These are phyloP conservation scores for Polypedilum vanderplanki DNA, from an alignment of 1,140 invertebrate genomes.

Conservation along the genomic window DNA sequence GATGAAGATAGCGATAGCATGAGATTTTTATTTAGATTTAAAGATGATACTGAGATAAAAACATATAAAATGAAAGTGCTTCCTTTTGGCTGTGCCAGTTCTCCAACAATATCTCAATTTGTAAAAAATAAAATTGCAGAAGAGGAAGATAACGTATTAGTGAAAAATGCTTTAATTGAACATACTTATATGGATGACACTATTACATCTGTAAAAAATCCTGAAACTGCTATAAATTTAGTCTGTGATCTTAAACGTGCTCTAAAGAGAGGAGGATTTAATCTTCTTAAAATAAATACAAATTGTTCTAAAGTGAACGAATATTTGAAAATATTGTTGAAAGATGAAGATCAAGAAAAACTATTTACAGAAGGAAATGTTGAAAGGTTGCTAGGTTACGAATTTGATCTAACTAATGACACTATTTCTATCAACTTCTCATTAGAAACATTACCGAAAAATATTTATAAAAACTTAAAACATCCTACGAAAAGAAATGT, in stretches of 20 bases:
- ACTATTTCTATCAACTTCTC: background rate
- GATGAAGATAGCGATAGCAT: slow-evolving; percentile 32
- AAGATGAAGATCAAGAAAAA: background rate
- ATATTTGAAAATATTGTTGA: background rate
- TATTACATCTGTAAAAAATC: background rate
- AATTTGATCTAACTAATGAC: background rate
- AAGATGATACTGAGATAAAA: background rate
- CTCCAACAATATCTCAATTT: slow-evolving; percentile 31
- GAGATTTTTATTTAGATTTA: slow-evolving; percentile 32
- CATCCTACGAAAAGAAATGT: background rate
- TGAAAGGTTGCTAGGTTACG: background rate
- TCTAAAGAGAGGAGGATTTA: background rate
- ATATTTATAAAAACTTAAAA: background rate
- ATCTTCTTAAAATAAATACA: background rate
- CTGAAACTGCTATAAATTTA: background rate
- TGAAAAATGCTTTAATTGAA: too few species aligned
- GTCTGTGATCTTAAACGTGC: background rate
- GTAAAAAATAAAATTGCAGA: slow-evolving; percentile 35
- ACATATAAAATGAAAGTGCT: slow-evolving; percentile 29
- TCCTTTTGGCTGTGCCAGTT: slow-evolving; percentile 31
- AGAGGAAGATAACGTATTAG: too few species aligned
- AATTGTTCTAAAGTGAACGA: background rate
- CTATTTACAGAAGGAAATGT: background rate
- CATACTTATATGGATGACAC: slow-evolving; percentile 43
- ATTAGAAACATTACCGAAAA: background rate